Evolutionary conservation across 2,113 vertebrate species (phyloP), one percentile per base, ranked within the genome.

Genomic region (Sphaerodactylus townsendi): DNA sequence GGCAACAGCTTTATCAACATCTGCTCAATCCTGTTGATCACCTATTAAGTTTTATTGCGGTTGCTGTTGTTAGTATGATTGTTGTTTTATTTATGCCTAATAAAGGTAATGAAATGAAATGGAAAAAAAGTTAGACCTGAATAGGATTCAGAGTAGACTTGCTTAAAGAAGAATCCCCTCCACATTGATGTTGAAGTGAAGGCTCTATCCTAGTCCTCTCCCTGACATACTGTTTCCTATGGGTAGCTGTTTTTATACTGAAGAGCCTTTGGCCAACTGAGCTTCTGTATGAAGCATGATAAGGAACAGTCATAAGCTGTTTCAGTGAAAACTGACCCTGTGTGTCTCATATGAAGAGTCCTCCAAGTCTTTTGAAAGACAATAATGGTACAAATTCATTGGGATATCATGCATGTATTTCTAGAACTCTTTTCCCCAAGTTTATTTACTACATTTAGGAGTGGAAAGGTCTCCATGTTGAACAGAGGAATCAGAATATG

Each of bases 401-500:
- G 53, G 53, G 81, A 5, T 71, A 13, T 2, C 50, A 77, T 66
- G 9, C 44, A 2, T 69, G 39, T 44, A 46, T 86, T 91, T 87
- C 89, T 13, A 72, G 56, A 88, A 46, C 5, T 76, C 41, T 76
- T 87, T 35, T 77, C 86, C n/a, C 28, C 75, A 56, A 50, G 8
- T 44, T 0, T 28, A 62, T 75, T 83, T 25, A 64, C 19, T 14
- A 50, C n/a, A 86, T 86, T 76, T 17, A 85, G 25, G 8, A 41
- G 5, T 28, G 37, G 44, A 86, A 10, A 84, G 17, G 13, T 23
- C 73, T 44, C 81, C 64, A 85, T 50, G 83, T 2, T 66, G 83
- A 35, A 77, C 14, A 66, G 79, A 73, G 44, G 30, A 82, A 84
- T 82, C 69, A 84, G 71, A 87, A 1, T 1, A 10, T 13, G 44